Conservation (phyloP, 2,888 invertebrate species). For the Agrochola macilenta region DNA sequence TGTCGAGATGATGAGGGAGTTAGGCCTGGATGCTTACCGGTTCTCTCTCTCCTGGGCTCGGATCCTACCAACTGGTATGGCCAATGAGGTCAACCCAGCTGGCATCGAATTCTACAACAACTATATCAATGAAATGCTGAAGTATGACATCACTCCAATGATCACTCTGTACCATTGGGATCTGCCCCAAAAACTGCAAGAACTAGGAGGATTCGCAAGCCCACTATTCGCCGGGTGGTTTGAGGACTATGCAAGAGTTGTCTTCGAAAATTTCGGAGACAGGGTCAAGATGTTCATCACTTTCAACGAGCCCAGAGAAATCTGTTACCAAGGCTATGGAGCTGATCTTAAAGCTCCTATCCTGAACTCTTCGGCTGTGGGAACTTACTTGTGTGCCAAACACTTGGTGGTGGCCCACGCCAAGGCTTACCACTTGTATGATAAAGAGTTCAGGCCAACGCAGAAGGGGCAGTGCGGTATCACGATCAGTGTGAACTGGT, state of each 20-base stretch:
- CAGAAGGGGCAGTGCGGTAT: conserved; percentile 71
- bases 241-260: conserved; percentile 85
- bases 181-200: conserved; percentile 78
- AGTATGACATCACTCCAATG: conserved; percentile 91
- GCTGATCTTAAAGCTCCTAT: conserved; percentile 73
- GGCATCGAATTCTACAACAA: conserved; percentile 92
- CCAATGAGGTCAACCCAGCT: conserved; percentile 87
- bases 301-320: conserved; percentile 87
- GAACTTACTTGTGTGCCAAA: conserved; percentile 86
- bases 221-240: conserved; percentile 84
- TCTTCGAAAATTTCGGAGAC: conserved; percentile 84
- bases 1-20: conserved; percentile 82
- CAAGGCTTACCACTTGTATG: conserved; percentile 80
- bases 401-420: conserved; percentile 89
- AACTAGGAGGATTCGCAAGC: conserved; percentile 74
- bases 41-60: conserved; percentile 92
- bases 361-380: conserved; percentile 80
- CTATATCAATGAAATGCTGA: conserved; percentile 91
- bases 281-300: conserved; percentile 75
- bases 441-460: conserved; percentile 74
- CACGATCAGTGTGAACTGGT: conserved; percentile 70
- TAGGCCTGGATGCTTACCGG: conserved; percentile 86
- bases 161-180: conserved; percentile 90
- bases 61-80: conserved; percentile 90
- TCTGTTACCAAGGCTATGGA: conserved; percentile 85